Evolutionary conservation across 2,888 invertebrate genomes (phyloP), one percentile per base, ranked within the genome.

Genomic region (Phaedon cochleariae): DNA sequence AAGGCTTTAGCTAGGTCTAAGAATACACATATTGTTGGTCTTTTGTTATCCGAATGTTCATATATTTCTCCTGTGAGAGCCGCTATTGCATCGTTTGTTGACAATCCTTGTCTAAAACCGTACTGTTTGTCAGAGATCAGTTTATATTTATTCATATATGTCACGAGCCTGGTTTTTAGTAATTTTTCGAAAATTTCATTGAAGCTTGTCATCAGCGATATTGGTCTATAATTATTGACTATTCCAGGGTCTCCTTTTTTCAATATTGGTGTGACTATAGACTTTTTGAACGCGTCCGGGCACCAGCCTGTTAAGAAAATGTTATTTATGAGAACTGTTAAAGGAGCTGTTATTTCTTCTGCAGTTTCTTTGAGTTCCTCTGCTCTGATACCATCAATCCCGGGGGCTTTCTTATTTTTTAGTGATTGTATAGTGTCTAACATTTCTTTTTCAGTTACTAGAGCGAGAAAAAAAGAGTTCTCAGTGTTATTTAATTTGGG

Each of bases 231-330:
- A n/a, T n/a, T n/a, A n/a, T n/a, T n/a, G n/a, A n/a, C n/a, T 0
- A n/a, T n/a, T 49, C 31, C 53, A 15, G 15, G n/a, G n/a, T 55
- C 46, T 31, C 62, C 48, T 37, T 57, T 48, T 26, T 48, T 48
- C 18, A 48, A 17, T 3, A 48, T 48, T 3, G 48, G 48, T 17
- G 48, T 49, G 0, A 63, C 41, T 51, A 63, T n/a, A 10, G 49
- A 31, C 45, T 22, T 37, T 37, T 58, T 55, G 9, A 41, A 62
- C 5, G 15, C 17, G 2, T 46, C 12, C 12, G 62, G 62, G 15
- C 34, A 34, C 17, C 10, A 6, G 17, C 58, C n/a, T 34, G 31
- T 51, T 37, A 21, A 22, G n/a, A 49, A 49, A 4, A 22, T 34
- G 7, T 22, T 20, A 48, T 60, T 60, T 17, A 51, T 51, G 9